Conservation (phyloP, 2,797 vertebrate genomes). For the Myripristis jacobus region DNA sequence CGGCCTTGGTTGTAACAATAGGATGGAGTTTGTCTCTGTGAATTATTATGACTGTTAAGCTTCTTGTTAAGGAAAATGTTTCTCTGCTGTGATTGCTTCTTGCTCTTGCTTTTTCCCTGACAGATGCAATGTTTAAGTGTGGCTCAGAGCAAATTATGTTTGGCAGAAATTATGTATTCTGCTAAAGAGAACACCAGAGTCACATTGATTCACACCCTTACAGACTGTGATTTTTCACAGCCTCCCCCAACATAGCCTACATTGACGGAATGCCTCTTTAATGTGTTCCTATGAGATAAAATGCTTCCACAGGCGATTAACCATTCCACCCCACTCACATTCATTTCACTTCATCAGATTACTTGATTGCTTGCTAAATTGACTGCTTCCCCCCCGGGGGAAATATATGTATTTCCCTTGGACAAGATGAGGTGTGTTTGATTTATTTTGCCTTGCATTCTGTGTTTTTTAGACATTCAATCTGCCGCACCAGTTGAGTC, state of each 20-base stretch:
- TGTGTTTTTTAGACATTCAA: conserved; percentile 46
- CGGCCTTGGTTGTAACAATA: too few relatives aligned
- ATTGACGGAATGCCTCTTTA: conserved; percentile 72
- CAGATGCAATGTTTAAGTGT: conserved; percentile 32
- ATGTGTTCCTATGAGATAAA: conserved; percentile 75
- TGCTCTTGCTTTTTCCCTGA: not conserved
- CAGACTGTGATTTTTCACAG: conserved; percentile 70
- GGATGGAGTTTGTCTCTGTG: not conserved
- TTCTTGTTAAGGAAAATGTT: not conserved
- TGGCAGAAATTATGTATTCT: conserved; percentile 56
- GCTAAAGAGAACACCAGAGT: conserved; percentile 62
- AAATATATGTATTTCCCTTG: conserved; percentile 57
- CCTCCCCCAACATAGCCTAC: conserved; percentile 60
- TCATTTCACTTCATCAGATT: conserved; percentile 76
- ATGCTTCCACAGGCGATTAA: conserved; percentile 71
- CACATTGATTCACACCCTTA: conserved; percentile 63
- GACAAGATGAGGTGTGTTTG: conserved; percentile 52
- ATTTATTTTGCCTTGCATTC: conserved; percentile 32
- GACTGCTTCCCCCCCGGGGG: conserved; percentile 46
- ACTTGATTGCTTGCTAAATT: conserved; percentile 72
- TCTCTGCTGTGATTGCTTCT: not conserved
- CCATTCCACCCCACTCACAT: conserved; percentile 62
- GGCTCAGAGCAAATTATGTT: conserved; percentile 42
- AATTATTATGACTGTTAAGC: conserved; percentile 8
- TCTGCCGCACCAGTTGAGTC: conserved; percentile 39